Conservation (phyloP, 2,797 vertebrate species). For the Takifugu ocellatus region DNA sequence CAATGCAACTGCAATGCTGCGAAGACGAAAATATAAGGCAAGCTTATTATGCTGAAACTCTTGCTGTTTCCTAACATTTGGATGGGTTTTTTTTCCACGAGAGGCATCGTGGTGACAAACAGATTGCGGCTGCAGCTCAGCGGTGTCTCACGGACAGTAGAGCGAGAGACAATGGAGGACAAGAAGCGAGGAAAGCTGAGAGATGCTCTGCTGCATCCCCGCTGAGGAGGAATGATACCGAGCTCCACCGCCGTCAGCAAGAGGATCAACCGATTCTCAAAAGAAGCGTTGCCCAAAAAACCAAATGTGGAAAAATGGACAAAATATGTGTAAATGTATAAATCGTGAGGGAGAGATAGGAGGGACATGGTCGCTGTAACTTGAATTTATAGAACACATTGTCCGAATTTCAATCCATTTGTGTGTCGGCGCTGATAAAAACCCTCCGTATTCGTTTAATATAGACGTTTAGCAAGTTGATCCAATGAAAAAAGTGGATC, state of each 20-base stretch:
- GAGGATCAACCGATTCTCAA: constrained; percentile 20
- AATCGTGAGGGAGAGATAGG: neutral
- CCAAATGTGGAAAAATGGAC: neutral
- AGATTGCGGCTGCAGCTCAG: constrained; percentile 32
- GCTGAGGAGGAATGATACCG: constrained; percentile 24
- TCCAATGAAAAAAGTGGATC: constrained; percentile 5
- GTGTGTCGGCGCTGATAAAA: neutral
- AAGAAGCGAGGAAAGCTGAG: constrained; percentile 25
- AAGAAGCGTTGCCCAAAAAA: constrained; percentile 14
- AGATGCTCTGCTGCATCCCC: constrained; percentile 23
- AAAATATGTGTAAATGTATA: neutral
- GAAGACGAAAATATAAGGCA: constrained; percentile 17
- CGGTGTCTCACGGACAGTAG: neutral
- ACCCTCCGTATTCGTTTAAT: constrained; percentile 9
- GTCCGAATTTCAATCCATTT: too few species aligned
- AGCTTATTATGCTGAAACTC: neutral
- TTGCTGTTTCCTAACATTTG: constrained; percentile 35
- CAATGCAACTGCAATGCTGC: neutral
- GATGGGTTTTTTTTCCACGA: constrained; percentile 14
- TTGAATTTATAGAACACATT: too few species aligned
- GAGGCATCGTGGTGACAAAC: constrained; percentile 32
- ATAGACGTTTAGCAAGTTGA: neutral
- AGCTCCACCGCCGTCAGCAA: constrained; percentile 26
- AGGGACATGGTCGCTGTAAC: too few species aligned
- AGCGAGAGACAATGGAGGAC: constrained; percentile 35